phyloP scores from a whole-genome alignment of 2,888 invertebrate genomes.

The Campoplex capitator region DNA sequence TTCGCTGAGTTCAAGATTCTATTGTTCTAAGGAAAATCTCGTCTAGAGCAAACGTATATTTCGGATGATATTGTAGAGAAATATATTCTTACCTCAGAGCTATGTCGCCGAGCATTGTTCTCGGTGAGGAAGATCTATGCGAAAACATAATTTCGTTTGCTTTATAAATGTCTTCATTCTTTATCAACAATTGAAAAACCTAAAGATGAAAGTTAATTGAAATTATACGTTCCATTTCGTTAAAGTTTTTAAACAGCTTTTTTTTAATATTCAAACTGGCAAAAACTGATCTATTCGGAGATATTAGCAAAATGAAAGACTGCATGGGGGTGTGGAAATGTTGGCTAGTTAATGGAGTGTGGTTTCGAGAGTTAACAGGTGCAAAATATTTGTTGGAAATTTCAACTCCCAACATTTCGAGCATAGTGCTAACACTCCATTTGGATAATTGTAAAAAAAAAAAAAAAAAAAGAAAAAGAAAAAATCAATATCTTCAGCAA shows the following conservation, averaged over 20 bases:
- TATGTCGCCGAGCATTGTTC: no score
- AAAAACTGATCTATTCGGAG: neutral
- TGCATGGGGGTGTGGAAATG: neutral
- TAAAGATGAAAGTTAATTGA: neutral
- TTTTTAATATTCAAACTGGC: neutral
- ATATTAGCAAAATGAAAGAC: neutral
- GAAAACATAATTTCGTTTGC: neutral
- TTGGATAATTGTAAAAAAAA: slow-evolving; percentile 6
- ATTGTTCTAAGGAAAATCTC: neutral
- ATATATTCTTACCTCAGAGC: neutral
- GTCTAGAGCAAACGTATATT: neutral
- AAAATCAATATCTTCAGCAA: neutral
- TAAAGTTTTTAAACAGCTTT: neutral
- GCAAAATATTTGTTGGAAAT: neutral
- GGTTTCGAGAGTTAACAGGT: neutral
- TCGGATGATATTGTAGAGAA: neutral
- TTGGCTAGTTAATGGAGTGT: neutral
- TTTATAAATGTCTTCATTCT: neutral
- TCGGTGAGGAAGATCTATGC: neutral
- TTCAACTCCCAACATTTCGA: neutral
- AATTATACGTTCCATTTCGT: neutral
- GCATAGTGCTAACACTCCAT: neutral
- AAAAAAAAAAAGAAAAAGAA: neutral
- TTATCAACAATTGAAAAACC: neutral
- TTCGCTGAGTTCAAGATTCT: neutral